phyloP scores from a whole-genome alignment of 2,113 vertebrate species.

The Catagonus wagneri region DNA sequence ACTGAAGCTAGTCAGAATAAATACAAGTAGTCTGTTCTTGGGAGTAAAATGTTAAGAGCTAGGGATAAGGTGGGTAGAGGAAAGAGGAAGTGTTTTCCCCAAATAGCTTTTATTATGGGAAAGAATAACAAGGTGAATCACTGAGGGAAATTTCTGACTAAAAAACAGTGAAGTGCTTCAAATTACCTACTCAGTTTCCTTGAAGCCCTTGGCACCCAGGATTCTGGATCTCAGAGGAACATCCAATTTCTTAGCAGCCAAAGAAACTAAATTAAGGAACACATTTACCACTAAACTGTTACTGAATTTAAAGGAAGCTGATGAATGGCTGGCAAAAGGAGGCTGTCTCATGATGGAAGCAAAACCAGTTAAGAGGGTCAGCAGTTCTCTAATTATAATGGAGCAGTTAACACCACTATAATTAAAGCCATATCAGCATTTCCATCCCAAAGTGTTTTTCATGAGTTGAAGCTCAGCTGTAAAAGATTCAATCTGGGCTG shows the following conservation, averaged over 20 bases:
- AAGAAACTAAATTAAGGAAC: slow-evolving; percentile 5
- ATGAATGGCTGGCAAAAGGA: slow-evolving; percentile 56
- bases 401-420: slow-evolving; percentile 75
- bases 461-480: slow-evolving; percentile 83
- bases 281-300: slow-evolving; percentile 19
- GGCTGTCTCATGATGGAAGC: slow-evolving; percentile 68
- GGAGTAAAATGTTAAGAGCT: neutral
- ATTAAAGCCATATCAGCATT: slow-evolving; percentile 83
- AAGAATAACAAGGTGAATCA: neutral
- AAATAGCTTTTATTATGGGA: neutral
- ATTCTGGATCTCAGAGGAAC: neutral
- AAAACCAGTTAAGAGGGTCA: slow-evolving; percentile 79
- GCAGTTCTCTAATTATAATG: slow-evolving; percentile 77
- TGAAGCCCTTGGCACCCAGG: neutral
- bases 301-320: slow-evolving; percentile 54
- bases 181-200: neutral
- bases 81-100: neutral
- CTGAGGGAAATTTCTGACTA: neutral
- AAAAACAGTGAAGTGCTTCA: neutral
- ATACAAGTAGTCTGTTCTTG: neutral
- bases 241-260: slow-evolving; percentile 2
- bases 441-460: slow-evolving; percentile 84
- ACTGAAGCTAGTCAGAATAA: neutral
- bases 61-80: neutral
- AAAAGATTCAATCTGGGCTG: slow-evolving; percentile 79